Evolutionary conservation across 2,797 vertebrate genomes (phyloP).

Genomic region (Cyclura pinguis): DNA sequence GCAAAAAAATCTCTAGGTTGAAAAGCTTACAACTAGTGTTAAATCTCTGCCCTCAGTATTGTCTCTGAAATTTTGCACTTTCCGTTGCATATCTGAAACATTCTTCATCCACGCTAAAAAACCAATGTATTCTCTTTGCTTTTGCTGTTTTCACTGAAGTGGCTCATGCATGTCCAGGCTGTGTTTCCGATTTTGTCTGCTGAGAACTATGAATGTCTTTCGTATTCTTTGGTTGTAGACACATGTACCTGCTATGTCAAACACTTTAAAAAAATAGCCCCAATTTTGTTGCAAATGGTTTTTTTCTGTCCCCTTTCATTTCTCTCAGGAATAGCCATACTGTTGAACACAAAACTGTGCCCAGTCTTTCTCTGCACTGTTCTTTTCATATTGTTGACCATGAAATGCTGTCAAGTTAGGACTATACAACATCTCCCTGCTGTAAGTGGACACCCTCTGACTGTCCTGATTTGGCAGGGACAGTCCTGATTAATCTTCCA

Average conservation of each 20-base stretch:
- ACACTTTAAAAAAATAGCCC: slow-evolving; percentile 13
- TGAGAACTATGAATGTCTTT: slow-evolving; percentile 41
- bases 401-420: background rate
- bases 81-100: slow-evolving; percentile 38
- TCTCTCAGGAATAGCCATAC: slow-evolving; percentile 55
- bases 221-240: slow-evolving; percentile 44
- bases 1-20: background rate
- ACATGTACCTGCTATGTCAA: slow-evolving; percentile 59
- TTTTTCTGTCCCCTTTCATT: slow-evolving; percentile 51
- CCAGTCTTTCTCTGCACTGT: slow-evolving; percentile 56
- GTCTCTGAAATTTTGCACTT: slow-evolving; percentile 33
- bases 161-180: slow-evolving; percentile 35
- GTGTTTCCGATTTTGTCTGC: slow-evolving; percentile 55
- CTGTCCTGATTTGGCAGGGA: too few species aligned
- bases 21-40: slow-evolving; percentile 26
- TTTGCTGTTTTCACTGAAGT: slow-evolving; percentile 25
- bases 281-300: slow-evolving; percentile 49
- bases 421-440: background rate
- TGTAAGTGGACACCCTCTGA: background rate
- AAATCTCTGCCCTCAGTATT: slow-evolving; percentile 3
- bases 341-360: slow-evolving; percentile 52
- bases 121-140: slow-evolving; percentile 14
- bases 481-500: too few species aligned
- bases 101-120: slow-evolving; percentile 7
- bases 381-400: background rate